Evolutionary conservation across 2,888 invertebrate genomes (phyloP), one percentile per base, ranked within the genome.

Genomic region (Eupithecia dodoneata): DNA sequence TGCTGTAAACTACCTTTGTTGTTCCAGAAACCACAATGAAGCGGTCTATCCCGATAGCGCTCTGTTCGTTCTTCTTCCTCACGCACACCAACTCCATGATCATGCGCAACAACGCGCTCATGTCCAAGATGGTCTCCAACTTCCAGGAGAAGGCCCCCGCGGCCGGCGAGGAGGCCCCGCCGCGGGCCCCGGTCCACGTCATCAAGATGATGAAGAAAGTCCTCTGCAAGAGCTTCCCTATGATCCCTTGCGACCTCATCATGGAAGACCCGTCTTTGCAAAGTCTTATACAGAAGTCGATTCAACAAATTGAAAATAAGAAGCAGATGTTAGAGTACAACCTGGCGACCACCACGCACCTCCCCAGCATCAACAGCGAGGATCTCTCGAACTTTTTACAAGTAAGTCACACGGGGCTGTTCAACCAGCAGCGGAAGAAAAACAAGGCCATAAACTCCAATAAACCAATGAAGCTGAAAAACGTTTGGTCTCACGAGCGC

Each of bases 71-170:
- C 59, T 74, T 80, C 72, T 69, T 85, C 74, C 59, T 84, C 59
- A 70, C 81, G 5, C 76, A 75, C 63, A 75, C 85, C 41, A 76
- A 82, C 55, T 84, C 88, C 0, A 91, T 90, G 84, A 90, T 94
- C 78, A 83, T 94, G 80, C 85, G 94, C 71, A 94, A 94, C 84
- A 93, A 91, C 75, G 94, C 91, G 0, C 88, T 94, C 13, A 93
- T 94, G 81, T 86, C 88, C 44, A 93, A 91, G 83, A 93, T 94
- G 94, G 88, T 94, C 55, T 91, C 92, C 0, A 87, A 94, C 79
- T 94, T 93, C 84, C 93, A 91, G 76, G 87, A 65, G 59, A 75
- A 78, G 86, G 87, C 75, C 83, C 85, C 4, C 47, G 72, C 80
- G 81, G 83, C 70, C 5, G n/a, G 72, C 80, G 81, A 83, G 69